Evolutionary conservation across 2,888 invertebrate species (phyloP).

Genomic region (Amblyteles armatorius): DNA sequence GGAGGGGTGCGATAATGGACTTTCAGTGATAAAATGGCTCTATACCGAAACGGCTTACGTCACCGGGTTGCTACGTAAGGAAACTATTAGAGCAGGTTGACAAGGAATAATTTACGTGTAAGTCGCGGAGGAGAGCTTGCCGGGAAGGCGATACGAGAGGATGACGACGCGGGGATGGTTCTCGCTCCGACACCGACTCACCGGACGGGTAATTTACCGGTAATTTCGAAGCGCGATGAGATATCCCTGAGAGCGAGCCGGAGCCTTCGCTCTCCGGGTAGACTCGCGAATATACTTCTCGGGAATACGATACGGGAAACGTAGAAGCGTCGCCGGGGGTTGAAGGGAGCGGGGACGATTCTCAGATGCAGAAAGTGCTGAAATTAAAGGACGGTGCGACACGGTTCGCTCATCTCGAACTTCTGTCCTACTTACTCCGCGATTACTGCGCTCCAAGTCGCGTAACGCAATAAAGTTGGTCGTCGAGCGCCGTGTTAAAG

Average conservation of each 20-base stretch:
- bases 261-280: not conserved
- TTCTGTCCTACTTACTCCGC: not conserved
- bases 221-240: constrained; percentile 60
- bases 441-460: constrained; percentile 8
- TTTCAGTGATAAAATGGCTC: constrained; percentile 81
- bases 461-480: constrained; percentile 16
- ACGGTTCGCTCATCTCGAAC: not conserved
- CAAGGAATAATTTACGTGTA: constrained; percentile 68
- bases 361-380: not conserved
- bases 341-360: constrained; percentile 1
- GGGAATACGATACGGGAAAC: constrained; percentile 41
- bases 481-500: not conserved
- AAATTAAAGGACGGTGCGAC: constrained; percentile 11
- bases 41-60: constrained; percentile 77
- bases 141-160: constrained; percentile 10
- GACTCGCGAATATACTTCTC: constrained; percentile 25
- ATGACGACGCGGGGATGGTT: constrained; percentile 41
- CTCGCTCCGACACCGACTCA: constrained; percentile 40
- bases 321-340: not conserved
- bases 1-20: constrained; percentile 79
- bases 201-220: constrained; percentile 60
- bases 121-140: constrained; percentile 18
- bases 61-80: constrained; percentile 69
- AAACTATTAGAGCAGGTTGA: constrained; percentile 70
- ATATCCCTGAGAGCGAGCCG: constrained; percentile 22